Percentiles rank a stretch among this genome's conserved stretches.
Conservation (phyloP, 2,797 vertebrate genomes). For the Sebastes wilsoni region DNA sequence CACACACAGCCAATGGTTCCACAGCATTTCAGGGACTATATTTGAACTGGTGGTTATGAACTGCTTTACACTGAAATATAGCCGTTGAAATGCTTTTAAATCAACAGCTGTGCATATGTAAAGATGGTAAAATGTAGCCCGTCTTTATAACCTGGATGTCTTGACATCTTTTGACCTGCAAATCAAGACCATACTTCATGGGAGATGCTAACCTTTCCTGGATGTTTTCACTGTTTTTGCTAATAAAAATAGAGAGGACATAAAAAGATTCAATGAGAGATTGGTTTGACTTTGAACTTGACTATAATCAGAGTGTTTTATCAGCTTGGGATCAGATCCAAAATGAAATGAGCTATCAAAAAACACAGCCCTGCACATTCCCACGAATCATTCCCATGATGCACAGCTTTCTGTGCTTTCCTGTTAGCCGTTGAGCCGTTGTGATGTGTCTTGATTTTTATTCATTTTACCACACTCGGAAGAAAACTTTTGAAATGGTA, state of each 20-base stretch:
- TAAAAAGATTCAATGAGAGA: not conserved
- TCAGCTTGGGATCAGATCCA: slow-evolving; percentile 21
- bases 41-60: not conserved
- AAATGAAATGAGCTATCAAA: not conserved
- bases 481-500: slow-evolving; percentile 21
- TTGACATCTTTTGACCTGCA: not conserved
- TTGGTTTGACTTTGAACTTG: slow-evolving; percentile 9
- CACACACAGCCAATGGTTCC: not conserved
- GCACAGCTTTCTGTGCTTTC: not conserved
- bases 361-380: not conserved
- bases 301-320: slow-evolving; percentile 6
- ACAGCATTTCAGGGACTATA: not conserved
- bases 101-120: not conserved
- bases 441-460: not conserved
- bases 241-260: not conserved
- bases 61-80: not conserved
- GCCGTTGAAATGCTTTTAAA: not conserved
- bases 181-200: not conserved
- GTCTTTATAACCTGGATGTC: not conserved
- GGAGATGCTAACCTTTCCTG: not conserved
- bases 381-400: slow-evolving; percentile 7
- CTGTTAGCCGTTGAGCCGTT: not conserved
- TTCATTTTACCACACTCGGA: not conserved
- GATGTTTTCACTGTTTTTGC: not conserved
- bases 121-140: not conserved